A percentile compares a stretch with the other conserved stretches of the same genome.
Evolutionary conservation across 2,888 invertebrate species (phyloP).

Genomic region (Phalangium opilio): DNA sequence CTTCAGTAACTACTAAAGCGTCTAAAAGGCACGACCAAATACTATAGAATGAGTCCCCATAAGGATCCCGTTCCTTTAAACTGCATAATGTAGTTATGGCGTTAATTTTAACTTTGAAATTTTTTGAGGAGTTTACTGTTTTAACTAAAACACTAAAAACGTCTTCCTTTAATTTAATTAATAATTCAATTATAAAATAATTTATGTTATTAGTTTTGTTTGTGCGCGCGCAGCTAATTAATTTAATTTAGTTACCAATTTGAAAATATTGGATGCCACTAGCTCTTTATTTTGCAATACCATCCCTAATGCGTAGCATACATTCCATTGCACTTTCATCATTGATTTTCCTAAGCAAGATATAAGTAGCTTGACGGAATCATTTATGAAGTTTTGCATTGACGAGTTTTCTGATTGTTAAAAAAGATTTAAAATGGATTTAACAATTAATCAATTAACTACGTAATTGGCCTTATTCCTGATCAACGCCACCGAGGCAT

Average conservation of each 20-base stretch:
- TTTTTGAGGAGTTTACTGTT: constrained; percentile 53
- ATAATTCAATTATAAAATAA: too few species aligned
- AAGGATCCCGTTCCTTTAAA: constrained; percentile 46
- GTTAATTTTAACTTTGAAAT: constrained; percentile 79
- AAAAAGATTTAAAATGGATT: too few species aligned
- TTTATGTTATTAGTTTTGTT: too few species aligned
- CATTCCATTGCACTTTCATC: constrained; percentile 62
- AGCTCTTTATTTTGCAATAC: constrained; percentile 44
- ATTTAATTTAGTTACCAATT: constrained; percentile 40
- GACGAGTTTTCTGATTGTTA: constrained; percentile 40
- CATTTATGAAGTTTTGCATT: constrained; percentile 30
- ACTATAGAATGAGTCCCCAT: constrained; percentile 43
- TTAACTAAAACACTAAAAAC: constrained; percentile 48
- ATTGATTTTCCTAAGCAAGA: constrained; percentile 51
- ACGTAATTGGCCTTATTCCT: too few species aligned
- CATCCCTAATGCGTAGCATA: constrained; percentile 71
- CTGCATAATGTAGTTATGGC: constrained; percentile 54
- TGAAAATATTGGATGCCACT: constrained; percentile 30
- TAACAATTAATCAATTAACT: too few species aligned
- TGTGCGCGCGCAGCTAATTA: too few species aligned
- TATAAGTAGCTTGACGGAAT: constrained; percentile 48
- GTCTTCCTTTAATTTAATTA: constrained; percentile 41
- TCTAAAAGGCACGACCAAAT: constrained; percentile 56
- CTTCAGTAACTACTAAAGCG: constrained; percentile 59
- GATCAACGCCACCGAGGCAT: too few species aligned